A percentile compares a stretch with the other conserved stretches of the same genome.
phyloP scores from a whole-genome alignment of 2,797 vertebrate species.

The Myotis planiceps region DNA sequence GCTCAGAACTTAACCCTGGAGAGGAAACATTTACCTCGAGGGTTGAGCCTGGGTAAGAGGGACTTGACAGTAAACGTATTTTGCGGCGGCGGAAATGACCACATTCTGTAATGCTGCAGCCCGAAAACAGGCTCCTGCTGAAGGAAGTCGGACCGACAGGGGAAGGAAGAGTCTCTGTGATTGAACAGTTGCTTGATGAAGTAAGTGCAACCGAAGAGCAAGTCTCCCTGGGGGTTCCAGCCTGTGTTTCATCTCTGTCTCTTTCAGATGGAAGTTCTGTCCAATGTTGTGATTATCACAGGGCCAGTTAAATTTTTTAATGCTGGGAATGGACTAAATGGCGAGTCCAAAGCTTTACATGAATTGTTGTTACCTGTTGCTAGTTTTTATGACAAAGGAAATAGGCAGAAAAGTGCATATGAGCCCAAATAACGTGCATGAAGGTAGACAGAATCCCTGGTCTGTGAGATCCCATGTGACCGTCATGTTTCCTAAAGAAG shows the following conservation, averaged over 20 bases:
- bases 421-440: background rate
- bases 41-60: background rate
- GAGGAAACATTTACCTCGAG: background rate
- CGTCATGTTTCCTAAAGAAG: background rate
- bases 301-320: background rate
- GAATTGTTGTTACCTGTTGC: background rate
- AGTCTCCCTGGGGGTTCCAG: background rate
- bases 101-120: slow-evolving; percentile 73
- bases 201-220: slow-evolving; percentile 79
- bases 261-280: background rate
- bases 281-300: background rate
- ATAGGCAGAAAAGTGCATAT: background rate
- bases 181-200: slow-evolving; percentile 91
- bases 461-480: background rate
- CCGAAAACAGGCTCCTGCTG: slow-evolving; percentile 86
- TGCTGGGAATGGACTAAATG: background rate
- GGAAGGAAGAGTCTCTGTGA: slow-evolving; percentile 82
- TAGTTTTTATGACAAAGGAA: slow-evolving; percentile 34
- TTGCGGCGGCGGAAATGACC: background rate
- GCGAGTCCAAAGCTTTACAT: background rate
- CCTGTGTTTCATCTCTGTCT: background rate
- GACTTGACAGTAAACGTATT: background rate
- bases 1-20: background rate
- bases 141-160: slow-evolving; percentile 88
- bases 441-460: background rate